Evolutionary conservation across 2,888 invertebrate species (phyloP).

Genomic region (Xanthorhoe designata): DNA sequence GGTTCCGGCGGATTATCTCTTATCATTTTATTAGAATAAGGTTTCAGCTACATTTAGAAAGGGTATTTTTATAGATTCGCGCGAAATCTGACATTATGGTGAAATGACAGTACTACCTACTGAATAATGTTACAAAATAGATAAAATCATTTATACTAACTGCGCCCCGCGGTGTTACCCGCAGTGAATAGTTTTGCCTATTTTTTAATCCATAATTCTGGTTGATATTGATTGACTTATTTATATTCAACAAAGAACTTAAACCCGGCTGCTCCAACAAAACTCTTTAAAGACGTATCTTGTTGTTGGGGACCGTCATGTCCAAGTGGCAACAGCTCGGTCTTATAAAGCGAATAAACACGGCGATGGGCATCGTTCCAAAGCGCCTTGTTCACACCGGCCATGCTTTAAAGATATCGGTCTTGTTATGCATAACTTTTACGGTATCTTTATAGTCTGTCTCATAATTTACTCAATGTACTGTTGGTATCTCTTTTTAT

Average conservation of each 20-base stretch:
- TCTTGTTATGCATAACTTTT: constrained; percentile 2
- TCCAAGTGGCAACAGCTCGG: constrained; percentile 42
- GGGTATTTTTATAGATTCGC: neutral
- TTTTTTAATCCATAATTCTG: too few species aligned
- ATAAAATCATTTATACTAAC: too few species aligned
- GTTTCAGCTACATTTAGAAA: neutral
- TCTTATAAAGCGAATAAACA: constrained; percentile 48
- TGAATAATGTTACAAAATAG: too few species aligned
- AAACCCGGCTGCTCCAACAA: neutral
- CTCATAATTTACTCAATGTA: too few species aligned
- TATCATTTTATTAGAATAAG: neutral
- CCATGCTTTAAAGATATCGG: constrained; percentile 2
- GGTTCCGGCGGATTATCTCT: constrained; percentile 1
- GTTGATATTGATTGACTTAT: too few species aligned
- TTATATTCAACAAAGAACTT: too few species aligned
- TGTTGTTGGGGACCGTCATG: constrained; percentile 4
- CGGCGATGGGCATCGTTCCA: constrained; percentile 45
- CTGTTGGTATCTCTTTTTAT: too few species aligned
- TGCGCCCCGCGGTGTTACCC: too few species aligned
- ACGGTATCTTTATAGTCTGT: neutral
- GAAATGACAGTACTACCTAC: too few species aligned
- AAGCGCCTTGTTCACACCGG: constrained; percentile 37
- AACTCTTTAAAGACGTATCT: neutral
- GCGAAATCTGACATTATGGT: neutral
- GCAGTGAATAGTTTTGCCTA: too few species aligned